Conservation (phyloP, 2,113 vertebrate species). For the Myotis lucifugus region DNA sequence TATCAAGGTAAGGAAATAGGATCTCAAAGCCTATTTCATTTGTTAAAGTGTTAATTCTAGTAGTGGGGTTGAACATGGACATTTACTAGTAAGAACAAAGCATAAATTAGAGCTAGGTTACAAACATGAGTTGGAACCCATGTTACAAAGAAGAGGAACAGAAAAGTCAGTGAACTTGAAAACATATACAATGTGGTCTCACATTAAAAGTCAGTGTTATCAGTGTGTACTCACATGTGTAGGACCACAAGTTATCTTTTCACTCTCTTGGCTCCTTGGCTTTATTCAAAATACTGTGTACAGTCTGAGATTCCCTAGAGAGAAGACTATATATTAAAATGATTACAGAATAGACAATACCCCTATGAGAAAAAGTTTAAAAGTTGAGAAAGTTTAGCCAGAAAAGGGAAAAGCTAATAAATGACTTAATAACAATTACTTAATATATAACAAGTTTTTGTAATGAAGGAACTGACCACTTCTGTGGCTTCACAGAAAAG, state of each 20-base stretch:
- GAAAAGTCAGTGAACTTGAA: neutral
- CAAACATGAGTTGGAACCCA: neutral
- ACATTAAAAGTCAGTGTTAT: neutral
- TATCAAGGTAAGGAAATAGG: neutral
- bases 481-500: neutral
- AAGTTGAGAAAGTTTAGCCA: neutral
- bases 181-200: rapidly evolving
- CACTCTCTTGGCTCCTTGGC: neutral
- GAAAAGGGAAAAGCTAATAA: neutral
- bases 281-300: neutral
- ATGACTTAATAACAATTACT: neutral
- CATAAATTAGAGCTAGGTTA: neutral
- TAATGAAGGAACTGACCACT: neutral
- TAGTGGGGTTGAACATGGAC: neutral
- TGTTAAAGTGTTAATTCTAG: neutral
- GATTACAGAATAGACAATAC: conserved; percentile 32
- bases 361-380: neutral
- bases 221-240: neutral
- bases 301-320: neutral
- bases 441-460: neutral
- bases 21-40: neutral
- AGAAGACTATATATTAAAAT: neutral
- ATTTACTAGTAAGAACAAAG: neutral
- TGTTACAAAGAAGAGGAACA: neutral
- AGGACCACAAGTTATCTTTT: neutral